These are phyloP conservation scores for Orbicella faveolata DNA, from an alignment of 64 coral and sea anemone genomes.

Conservation along the genomic window DNA sequence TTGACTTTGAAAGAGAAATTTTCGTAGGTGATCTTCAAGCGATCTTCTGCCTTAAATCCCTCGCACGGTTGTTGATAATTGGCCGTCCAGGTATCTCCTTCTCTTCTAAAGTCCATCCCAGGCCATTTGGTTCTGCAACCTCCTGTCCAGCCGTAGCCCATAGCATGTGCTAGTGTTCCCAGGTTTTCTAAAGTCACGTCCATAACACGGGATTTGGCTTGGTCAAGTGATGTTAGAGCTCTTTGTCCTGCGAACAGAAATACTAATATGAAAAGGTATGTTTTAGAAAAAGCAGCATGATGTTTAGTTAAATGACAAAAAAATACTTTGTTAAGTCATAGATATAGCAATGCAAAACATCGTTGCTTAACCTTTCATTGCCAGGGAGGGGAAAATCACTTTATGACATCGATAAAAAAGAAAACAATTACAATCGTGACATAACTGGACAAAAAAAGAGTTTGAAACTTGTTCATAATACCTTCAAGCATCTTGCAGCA, in stretches of 20 bases:
- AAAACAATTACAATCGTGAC: too few species aligned
- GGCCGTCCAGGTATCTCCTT: constrained; percentile 51
- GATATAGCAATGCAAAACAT: too few species aligned
- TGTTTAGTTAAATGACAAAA: too few species aligned
- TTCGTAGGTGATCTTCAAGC: constrained; percentile 41
- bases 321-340: too few species aligned
- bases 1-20: constrained; percentile 51
- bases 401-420: neutral
- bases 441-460: too few species aligned
- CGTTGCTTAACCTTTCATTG: too few species aligned
- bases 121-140: constrained; percentile 16
- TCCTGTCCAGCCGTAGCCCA: constrained; percentile 53
- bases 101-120: constrained; percentile 42
- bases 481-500: constrained; percentile 60
- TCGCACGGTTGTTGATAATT: constrained; percentile 24
- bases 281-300: too few species aligned
- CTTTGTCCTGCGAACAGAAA: neutral
- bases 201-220: constrained; percentile 57
- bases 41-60: constrained; percentile 28
- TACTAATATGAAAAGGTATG: too few species aligned
- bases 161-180: constrained; percentile 18
- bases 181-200: constrained; percentile 23
- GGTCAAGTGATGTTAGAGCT: neutral
- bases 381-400: neutral
- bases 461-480: neutral